Evolutionary conservation across 30 jellyfish, hydroid and myxozoan genomes (phyloP).

Genomic region (Aurelia aurita): DNA sequence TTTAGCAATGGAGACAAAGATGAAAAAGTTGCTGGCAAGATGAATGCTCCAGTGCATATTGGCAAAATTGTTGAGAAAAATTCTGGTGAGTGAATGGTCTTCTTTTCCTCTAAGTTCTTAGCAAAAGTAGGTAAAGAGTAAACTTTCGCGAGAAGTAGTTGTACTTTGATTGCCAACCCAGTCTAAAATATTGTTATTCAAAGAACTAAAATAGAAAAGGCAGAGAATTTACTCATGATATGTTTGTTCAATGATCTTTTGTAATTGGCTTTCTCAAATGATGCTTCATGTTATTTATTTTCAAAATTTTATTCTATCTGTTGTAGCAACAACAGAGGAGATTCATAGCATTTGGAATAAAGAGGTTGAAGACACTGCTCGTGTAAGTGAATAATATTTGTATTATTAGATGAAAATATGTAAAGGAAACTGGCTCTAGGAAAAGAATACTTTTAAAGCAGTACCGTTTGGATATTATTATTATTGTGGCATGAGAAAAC

Average conservation of each 20-base stretch:
- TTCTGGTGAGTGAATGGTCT: slow-evolving; percentile 32
- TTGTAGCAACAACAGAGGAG: slow-evolving; percentile 51
- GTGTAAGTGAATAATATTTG: slow-evolving; percentile 38
- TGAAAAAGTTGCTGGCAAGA: slow-evolving; percentile 45
- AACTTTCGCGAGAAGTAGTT: too few relatives aligned
- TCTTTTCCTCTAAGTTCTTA: background rate
- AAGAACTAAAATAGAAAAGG: too few relatives aligned
- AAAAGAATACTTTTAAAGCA: too few relatives aligned
- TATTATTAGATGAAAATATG: too few relatives aligned
- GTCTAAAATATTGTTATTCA: too few relatives aligned
- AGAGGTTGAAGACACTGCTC: slow-evolving; percentile 69
- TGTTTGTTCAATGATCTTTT: background rate
- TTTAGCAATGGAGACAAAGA: slow-evolving; percentile 49
- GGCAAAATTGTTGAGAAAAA: slow-evolving; percentile 59
- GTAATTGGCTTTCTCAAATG: background rate
- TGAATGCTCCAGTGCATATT: slow-evolving; percentile 69
- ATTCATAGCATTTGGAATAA: slow-evolving; percentile 89
- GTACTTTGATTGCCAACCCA: too few relatives aligned
- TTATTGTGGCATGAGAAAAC: too few relatives aligned
- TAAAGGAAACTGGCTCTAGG: too few relatives aligned
- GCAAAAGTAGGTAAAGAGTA: too few relatives aligned
- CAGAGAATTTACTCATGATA: too few relatives aligned
- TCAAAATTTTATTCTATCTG: background rate
- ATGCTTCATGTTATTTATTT: background rate
- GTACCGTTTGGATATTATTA: too few relatives aligned